Evolutionary conservation across 2,113 vertebrate species (phyloP), one percentile per base, ranked within the genome.

Genomic region (Ciconia stormi): DNA sequence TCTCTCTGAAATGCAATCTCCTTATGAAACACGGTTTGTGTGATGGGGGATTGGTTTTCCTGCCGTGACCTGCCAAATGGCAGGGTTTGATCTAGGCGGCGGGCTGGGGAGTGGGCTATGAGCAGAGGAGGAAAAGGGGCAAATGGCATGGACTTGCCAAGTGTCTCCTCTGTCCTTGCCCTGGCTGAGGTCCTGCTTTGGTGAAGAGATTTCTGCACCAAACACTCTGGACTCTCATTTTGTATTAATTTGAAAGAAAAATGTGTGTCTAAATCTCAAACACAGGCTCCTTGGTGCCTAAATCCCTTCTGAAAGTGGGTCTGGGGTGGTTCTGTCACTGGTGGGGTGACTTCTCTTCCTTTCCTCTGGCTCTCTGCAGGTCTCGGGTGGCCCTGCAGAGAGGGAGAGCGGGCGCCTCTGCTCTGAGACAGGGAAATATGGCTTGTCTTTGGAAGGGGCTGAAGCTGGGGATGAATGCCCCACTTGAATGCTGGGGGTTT

Each of bases 101-200:
- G 38, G 46, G 58, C 50, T 53, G 25, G 26, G 29, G 63, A 81
- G 34, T 0, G 0, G 16, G 67, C 32, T 61, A 7, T 59, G 42
- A 42, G 84, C 18, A 25, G 52, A 22, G 65, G 21, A 89, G 46
- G 46, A 62, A 34, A 29, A 56, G 80, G 34, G 16, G 44, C 11
- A 11, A 40, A 29, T 4, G 56, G 32, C 3, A 4, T 0, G 0
- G 47, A 16, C 38, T n/a, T 36, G 44, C 23, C 6, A 11, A 46
- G 38, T 1, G 17, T 61, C 26, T 61, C 11, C 47, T 55, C 49
- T 73, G 47, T 9, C 55, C 49, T 53, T 62, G 58, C 16, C 23
- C 14, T 7, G 14, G 22, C 40, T 52, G 50, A 46, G 32, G 20
- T 80, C 27, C 52, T 86, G 50, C 67, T 86, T 40, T 56, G 21